A percentile compares a stretch with the other conserved stretches of the same genome.
Conservation (phyloP, 2,797 vertebrate species). For the Babyrousa celebensis region DNA sequence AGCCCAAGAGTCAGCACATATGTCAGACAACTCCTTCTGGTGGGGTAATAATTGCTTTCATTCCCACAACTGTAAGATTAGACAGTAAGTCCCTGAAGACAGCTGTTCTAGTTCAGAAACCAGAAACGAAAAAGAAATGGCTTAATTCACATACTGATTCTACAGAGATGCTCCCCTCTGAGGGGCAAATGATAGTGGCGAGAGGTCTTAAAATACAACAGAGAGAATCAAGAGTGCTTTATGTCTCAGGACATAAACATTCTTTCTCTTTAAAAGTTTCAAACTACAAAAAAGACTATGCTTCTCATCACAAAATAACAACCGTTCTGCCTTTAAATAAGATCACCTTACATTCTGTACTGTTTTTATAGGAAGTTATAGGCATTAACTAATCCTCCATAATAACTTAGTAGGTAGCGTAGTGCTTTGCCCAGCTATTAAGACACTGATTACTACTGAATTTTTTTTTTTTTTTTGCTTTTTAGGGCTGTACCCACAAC, state of each 20-base stretch:
- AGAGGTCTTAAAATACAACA: constrained; percentile 42
- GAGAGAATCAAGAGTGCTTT: neutral
- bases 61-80: neutral
- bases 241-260: constrained; percentile 13
- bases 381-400: neutral
- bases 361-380: constrained; percentile 38
- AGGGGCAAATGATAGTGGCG: constrained; percentile 5
- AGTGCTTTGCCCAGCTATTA: neutral
- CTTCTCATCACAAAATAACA: constrained; percentile 20
- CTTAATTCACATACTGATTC: neutral
- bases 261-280: constrained; percentile 54
- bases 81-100: constrained; percentile 18
- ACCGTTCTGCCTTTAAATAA: constrained; percentile 41
- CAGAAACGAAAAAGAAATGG: constrained; percentile 19
- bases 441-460: constrained; percentile 9
- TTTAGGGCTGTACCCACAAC: too few relatives aligned
- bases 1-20: neutral
- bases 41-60: constrained; percentile 10
- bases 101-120: constrained; percentile 26
- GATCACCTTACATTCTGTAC: neutral
- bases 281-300: constrained; percentile 4
- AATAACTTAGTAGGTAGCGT: constrained; percentile 21
- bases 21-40: constrained; percentile 1
- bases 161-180: neutral
- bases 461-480: neutral